These are phyloP conservation scores for Orgyia antiqua DNA, from an alignment of 2,888 invertebrate genomes.

Conservation along the genomic window DNA sequence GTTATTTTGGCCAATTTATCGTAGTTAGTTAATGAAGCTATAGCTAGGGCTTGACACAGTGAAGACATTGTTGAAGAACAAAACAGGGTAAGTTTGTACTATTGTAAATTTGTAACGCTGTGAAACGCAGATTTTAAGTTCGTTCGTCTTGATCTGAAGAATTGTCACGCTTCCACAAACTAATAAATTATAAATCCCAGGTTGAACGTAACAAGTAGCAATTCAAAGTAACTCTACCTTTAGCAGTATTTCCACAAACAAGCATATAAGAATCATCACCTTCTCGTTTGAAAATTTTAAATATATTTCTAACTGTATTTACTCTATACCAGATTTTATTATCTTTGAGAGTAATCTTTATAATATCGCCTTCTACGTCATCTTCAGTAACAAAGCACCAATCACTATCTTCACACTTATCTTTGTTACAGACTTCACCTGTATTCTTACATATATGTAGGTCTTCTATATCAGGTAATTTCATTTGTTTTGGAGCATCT, in stretches of 20 bases:
- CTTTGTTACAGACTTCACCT: conserved; percentile 40
- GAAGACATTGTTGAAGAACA: too few relatives aligned
- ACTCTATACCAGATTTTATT: conserved; percentile 71
- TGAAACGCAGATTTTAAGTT: too few relatives aligned
- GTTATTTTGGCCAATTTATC: too few relatives aligned
- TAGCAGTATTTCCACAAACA: conserved; percentile 87
- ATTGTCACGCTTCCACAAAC: too few relatives aligned
- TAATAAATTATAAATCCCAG: too few relatives aligned
- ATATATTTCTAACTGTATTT: conserved; percentile 62
- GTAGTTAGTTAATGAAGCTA: too few relatives aligned
- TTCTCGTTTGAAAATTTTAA: conserved; percentile 59
- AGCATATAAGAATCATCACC: conserved; percentile 75
- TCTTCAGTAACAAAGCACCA: conserved; percentile 21
- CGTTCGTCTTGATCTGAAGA: too few relatives aligned
- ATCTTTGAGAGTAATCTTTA: conserved; percentile 33
- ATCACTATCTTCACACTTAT: conserved; percentile 46
- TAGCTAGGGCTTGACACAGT: too few relatives aligned
- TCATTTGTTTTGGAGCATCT: conserved; percentile 70
- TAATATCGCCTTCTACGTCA: conserved; percentile 34
- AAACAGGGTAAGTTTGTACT: too few relatives aligned
- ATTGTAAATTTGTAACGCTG: too few relatives aligned
- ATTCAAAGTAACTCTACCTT: conserved; percentile 68
- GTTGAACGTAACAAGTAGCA: too few relatives aligned
- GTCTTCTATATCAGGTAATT: conserved; percentile 67
- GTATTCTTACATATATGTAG: conserved; percentile 36